phyloP scores from a whole-genome alignment of 2,888 invertebrate species.

The Romanomermis culicivorax region DNA sequence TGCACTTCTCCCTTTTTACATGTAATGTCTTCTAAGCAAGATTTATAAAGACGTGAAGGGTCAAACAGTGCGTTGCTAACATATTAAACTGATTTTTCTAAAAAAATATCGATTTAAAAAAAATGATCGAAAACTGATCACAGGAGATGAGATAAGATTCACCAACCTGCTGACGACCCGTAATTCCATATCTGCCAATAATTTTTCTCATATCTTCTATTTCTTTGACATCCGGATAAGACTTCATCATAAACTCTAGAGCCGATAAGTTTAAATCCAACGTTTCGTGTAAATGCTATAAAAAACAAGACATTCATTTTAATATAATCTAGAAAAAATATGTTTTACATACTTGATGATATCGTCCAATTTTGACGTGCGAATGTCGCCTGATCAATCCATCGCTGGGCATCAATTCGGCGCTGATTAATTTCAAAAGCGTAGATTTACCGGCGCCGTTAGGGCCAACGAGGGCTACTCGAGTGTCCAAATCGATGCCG shows the following conservation, averaged over 20 bases:
- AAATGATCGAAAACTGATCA: too few species aligned
- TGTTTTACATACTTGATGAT: slow-evolving; percentile 50
- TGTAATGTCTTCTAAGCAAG: neutral
- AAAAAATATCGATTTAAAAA: too few species aligned
- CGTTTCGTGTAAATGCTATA: slow-evolving; percentile 70
- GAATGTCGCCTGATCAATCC: slow-evolving; percentile 97
- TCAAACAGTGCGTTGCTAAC: too few species aligned
- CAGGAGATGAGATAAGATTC: neutral
- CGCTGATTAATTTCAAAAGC: slow-evolving; percentile 54
- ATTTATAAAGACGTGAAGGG: neutral
- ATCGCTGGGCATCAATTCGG: slow-evolving; percentile 61
- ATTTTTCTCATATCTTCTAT: slow-evolving; percentile 97
- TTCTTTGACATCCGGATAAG: slow-evolving; percentile 88
- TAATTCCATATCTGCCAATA: slow-evolving; percentile 87
- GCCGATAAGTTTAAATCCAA: slow-evolving; percentile 82
- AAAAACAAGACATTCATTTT: slow-evolving; percentile 8
- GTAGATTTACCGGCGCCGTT: slow-evolving; percentile 99
- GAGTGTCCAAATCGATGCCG: slow-evolving; percentile 90
- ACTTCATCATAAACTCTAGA: slow-evolving; percentile 90
- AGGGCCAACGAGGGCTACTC: slow-evolving; percentile 76
- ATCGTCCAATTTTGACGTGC: slow-evolving; percentile 84
- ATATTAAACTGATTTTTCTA: too few species aligned
- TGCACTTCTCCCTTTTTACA: neutral
- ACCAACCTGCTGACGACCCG: slow-evolving; percentile 72
- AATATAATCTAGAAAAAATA: neutral